phyloP scores from a whole-genome alignment of 2,113 vertebrate genomes.

The Platichthys stellatus region DNA sequence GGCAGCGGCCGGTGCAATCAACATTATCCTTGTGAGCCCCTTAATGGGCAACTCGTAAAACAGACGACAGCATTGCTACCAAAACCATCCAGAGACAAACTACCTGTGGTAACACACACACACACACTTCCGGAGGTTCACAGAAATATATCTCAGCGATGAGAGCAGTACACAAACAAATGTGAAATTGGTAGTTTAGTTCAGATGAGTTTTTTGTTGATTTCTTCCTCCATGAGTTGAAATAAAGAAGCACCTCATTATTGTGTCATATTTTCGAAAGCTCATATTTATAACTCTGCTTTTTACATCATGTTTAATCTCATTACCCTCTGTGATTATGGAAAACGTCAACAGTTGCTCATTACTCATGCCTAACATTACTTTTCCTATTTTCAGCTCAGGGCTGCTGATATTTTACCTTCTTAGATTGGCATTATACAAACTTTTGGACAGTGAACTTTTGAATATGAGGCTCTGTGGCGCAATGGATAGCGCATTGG shows the following conservation, averaged over 20 bases:
- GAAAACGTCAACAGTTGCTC: not conserved
- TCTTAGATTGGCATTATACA: no score
- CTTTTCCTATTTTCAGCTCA: not conserved
- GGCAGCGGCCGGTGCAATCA: conserved; percentile 76
- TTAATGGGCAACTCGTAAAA: conserved; percentile 83
- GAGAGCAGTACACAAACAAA: conserved; percentile 8
- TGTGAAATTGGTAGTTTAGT: conserved; percentile 1
- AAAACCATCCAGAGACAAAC: conserved; percentile 74
- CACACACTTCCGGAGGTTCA: conserved; percentile 20
- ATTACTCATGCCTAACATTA: not conserved
- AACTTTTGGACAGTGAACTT: no score
- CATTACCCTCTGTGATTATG: not conserved
- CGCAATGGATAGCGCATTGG: no score
- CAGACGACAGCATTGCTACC: conserved; percentile 76
- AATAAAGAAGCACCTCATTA: not conserved
- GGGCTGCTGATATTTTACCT: no score
- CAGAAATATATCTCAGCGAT: not conserved
- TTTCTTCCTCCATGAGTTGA: not conserved
- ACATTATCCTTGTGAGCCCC: conserved; percentile 83
- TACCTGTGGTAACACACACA: conserved; percentile 48
- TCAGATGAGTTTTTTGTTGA: not conserved
- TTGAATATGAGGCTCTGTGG: no score
- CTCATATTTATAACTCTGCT: not conserved
- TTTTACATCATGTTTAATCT: not conserved
- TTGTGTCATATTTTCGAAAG: not conserved